Evolutionary conservation across 92 coral and sea anemone genomes (phyloP), one percentile per base, ranked within the genome.

Genomic region (Galaxea fascicularis): DNA sequence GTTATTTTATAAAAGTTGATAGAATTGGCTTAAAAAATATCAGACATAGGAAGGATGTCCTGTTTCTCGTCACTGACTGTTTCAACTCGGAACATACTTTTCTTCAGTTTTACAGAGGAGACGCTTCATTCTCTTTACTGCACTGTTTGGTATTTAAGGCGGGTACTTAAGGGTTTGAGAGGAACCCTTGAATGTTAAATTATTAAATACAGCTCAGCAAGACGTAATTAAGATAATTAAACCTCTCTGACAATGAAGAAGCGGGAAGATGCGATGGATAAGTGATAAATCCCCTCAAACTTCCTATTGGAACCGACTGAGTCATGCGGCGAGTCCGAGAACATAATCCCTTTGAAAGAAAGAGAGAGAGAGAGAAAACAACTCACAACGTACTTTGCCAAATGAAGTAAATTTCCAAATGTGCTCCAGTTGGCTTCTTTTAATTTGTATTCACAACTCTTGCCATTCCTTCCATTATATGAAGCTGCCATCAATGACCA

Each of bases 171-270:
- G 29, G 25, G 64, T 64, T 24, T 8, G 56, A 64, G 62, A 12
- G 28, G 22, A 47, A 47, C 24, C 69, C 60, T 25, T 8, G 26
- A 30, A 49, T 28, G 28, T 49, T 79, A 10, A 78, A 79, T 79
- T 65, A 65, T 79, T 79, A 26, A 79, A 18, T n/a, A 1, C 21
- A 44, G 0, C 47, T 26, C 74, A 18, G n/a, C n/a, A 49, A 52
- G 74, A 29, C 22, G 18, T 65, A 49, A 66, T 79, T 79, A 65
- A 49, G 60, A 20, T 47, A 17, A 65, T 79, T 79, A 46, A 66
- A 18, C 45, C 22, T n/a, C 25, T 66, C 74, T 24, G 10, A 18
- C 56, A 47, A 52, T 79, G 73, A 7, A 65, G 31, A 29, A 26
- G n/a, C 27, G 72, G 29, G 12, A 28, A 17, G 58, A 16, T 20